Base-by-base conservation (phyloP, 2,888 invertebrate genomes). In the Diachrysia chrysitis region DNA sequence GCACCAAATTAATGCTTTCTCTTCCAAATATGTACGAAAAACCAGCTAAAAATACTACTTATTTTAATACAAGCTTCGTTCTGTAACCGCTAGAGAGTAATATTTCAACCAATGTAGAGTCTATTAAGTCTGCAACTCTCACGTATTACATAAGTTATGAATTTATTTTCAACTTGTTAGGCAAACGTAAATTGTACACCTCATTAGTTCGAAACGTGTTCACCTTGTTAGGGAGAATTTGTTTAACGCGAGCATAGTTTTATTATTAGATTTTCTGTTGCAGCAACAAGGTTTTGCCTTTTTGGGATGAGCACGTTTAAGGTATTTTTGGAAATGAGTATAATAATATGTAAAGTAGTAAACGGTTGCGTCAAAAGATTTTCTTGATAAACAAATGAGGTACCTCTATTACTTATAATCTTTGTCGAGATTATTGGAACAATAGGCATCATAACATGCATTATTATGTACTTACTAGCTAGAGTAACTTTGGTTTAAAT, bases 81-180 rank as follows among this genome's bases (percentile, higher is more conserved):
- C 29, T 16, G 46, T 12, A 35, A 42, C 42, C 37, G 17, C 37
- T 60, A 29, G 32, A n/a, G 35, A 54, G 53, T 59, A 65, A 60
- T 73, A 58, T 63, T 63, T 62, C 32, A 61, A 66, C 48, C 58
- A 74, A 53, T 56, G 58, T 48, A 74, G 69, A 60, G 46, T 57
- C 19, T 62, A 78, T 48, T 59, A 53, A 51, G 70, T 29, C 57
- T 54, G 46, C n/a, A 54, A 37, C 48, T 54, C 58, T 32, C 29
- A 32, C 57, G 46, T 67, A 60, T 58, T 76, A 23, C 63, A 32
- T 53, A 37, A 73, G 60, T 73, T 75, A 64, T 75, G 74, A 78
- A 78, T 78, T 75, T 68, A 71, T 74, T 78, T 32, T 64, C 75
- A 57, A 55, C 79, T 71, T 76, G 76, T 81, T 81, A 81, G 79